A percentile compares a stretch with the other conserved stretches of the same genome.
These are phyloP conservation scores for Lampropteryx suffumata DNA, from an alignment of 2,888 invertebrate genomes.

Conservation along the genomic window DNA sequence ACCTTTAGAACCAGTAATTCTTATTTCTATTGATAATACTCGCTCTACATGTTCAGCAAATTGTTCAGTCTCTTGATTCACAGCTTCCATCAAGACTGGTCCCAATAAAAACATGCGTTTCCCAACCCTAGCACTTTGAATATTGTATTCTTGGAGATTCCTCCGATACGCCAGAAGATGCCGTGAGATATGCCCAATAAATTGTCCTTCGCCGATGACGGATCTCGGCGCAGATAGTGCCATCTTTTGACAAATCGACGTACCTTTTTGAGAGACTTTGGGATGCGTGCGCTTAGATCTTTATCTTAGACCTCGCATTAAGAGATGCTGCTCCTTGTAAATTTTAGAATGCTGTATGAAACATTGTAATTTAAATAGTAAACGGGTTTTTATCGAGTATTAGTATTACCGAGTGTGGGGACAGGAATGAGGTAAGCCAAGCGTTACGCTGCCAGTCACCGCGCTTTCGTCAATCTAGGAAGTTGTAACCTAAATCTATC, in stretches of 20 bases:
- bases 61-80: too few species aligned
- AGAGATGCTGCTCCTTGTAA: not conserved
- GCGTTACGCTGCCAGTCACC: too few species aligned
- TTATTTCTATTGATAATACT: too few species aligned
- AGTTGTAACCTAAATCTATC: too few species aligned
- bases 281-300: slow-evolving; percentile 68
- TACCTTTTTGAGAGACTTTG: slow-evolving; percentile 66
- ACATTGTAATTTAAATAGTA: too few species aligned
- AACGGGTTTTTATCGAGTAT: too few species aligned
- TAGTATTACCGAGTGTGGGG: too few species aligned
- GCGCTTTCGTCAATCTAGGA: too few species aligned
- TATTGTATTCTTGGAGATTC: slow-evolving; percentile 33
- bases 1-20: too few species aligned
- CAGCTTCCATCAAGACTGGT: not conserved
- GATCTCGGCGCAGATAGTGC: slow-evolving; percentile 71
- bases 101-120: slow-evolving; percentile 18
- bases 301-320: slow-evolving; percentile 37
- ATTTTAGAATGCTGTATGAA: too few species aligned
- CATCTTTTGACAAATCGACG: slow-evolving; percentile 77
- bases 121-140: slow-evolving; percentile 27
- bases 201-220: slow-evolving; percentile 72
- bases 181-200: slow-evolving; percentile 70
- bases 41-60: not conserved
- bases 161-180: slow-evolving; percentile 58
- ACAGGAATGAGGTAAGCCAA: too few species aligned